phyloP scores from a whole-genome alignment of 2,113 vertebrate genomes.

The Ardeotis arabs region DNA sequence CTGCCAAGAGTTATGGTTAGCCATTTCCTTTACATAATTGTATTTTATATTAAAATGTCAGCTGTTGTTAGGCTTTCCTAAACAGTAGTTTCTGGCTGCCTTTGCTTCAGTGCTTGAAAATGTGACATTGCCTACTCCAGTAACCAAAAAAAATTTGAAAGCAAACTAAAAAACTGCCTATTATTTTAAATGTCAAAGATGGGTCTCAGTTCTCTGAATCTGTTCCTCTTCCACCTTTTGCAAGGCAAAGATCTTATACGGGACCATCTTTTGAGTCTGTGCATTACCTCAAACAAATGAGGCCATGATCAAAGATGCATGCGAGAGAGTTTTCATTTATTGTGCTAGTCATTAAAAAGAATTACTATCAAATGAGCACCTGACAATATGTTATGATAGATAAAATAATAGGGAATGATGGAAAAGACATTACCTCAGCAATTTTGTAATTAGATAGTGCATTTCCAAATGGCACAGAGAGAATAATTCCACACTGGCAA shows the following conservation, averaged over 20 bases:
- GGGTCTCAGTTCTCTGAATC: neutral
- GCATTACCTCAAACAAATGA: neutral
- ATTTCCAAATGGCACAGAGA: neutral
- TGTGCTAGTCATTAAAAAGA: neutral
- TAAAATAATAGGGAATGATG: neutral
- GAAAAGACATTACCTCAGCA: neutral
- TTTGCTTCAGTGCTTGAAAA: neutral
- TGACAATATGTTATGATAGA: neutral
- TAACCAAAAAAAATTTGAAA: neutral
- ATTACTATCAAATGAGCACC: neutral
- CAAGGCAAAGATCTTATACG: neutral
- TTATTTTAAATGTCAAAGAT: neutral
- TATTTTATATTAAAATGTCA: neutral
- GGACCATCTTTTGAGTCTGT: neutral
- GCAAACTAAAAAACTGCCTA: accelerated
- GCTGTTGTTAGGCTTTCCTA: neutral
- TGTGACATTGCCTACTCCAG: neutral
- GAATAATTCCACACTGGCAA: neutral
- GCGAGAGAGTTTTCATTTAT: neutral
- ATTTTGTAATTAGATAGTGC: neutral
- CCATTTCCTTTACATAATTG: neutral
- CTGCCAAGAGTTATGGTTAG: neutral
- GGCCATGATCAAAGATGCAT: neutral
- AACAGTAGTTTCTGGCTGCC: neutral
- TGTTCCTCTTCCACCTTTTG: neutral